phyloP scores from a whole-genome alignment of 2,888 invertebrate species.

The Eristalis pertinax region DNA sequence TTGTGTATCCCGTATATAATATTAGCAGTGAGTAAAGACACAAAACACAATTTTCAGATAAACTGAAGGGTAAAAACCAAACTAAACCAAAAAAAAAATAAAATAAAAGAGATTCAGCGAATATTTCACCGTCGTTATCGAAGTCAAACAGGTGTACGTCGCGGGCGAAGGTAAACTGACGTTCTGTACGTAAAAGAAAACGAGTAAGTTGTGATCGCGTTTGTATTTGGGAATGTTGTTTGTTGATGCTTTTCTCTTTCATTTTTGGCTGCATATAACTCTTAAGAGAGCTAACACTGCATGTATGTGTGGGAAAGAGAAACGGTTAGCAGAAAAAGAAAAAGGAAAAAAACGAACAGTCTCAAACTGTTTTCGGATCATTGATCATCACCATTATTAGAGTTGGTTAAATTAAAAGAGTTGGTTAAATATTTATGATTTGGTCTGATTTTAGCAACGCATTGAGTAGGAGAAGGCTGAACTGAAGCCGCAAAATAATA shows the following conservation, averaged over 20 bases:
- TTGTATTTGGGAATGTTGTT: constrained; percentile 30
- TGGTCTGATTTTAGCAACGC: too few species aligned
- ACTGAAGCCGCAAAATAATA: too few species aligned
- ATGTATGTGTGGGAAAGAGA: background rate
- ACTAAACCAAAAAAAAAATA: too few species aligned
- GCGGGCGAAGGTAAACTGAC: constrained; percentile 59
- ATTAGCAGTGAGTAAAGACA: background rate
- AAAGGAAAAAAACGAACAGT: background rate
- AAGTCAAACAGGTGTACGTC: constrained; percentile 58
- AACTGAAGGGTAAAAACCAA: constrained; percentile 2
- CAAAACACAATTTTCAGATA: constrained; percentile 2
- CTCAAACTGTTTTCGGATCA: too few species aligned
- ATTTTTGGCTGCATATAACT: background rate
- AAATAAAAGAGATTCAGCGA: constrained; percentile 20
- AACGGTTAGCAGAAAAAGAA: background rate
- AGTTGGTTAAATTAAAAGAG: too few species aligned
- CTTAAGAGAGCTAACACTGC: background rate
- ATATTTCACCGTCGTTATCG: constrained; percentile 61
- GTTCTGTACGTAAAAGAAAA: constrained; percentile 23
- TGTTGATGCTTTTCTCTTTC: constrained; percentile 56
- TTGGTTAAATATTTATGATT: too few species aligned
- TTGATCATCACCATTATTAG: too few species aligned
- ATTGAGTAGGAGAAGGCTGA: too few species aligned
- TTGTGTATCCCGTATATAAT: background rate
- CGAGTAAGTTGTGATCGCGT: constrained; percentile 39